A percentile compares a stretch with the other conserved stretches of the same genome.
phyloP scores from a whole-genome alignment of 2,888 invertebrate genomes.

The Lamproptera curius region DNA sequence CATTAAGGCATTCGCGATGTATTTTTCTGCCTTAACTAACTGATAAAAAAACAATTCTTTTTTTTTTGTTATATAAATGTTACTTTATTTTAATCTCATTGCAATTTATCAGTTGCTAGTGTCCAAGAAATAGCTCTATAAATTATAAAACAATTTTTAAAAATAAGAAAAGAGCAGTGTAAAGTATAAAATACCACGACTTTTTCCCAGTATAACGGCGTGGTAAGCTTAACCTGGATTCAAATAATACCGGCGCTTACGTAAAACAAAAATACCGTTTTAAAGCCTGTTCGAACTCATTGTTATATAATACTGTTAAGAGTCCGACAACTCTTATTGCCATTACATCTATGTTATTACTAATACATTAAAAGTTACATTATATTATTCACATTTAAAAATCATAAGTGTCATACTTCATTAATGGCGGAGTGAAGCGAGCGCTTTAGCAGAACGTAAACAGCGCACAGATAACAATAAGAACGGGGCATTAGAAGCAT shows the following conservation, averaged over 20 bases:
- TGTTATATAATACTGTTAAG: no score
- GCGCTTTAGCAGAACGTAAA: not conserved
- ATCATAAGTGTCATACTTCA: not conserved
- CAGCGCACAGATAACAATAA: constrained; percentile 6
- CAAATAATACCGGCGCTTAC: constrained; percentile 19
- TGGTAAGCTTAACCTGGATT: constrained; percentile 21
- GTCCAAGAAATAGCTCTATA: no score
- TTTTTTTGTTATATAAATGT: no score
- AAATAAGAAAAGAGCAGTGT: no score
- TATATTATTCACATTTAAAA: not conserved
- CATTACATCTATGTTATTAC: not conserved
- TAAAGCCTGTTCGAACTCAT: constrained; percentile 4
- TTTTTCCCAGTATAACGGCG: constrained; percentile 12
- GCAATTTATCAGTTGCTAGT: no score
- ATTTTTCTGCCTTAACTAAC: no score
- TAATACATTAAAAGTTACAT: not conserved
- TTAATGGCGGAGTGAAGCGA: no score
- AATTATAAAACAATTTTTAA: no score
- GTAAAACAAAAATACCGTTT: constrained; percentile 13
- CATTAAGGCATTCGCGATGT: no score
- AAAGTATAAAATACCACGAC: no score
- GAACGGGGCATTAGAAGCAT: constrained; percentile 12
- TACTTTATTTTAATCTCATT: no score
- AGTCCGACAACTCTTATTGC: not conserved
- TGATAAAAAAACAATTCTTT: no score